These are phyloP conservation scores for Montipora foliosa DNA, from an alignment of 64 coral and sea anemone species.

Conservation along the genomic window DNA sequence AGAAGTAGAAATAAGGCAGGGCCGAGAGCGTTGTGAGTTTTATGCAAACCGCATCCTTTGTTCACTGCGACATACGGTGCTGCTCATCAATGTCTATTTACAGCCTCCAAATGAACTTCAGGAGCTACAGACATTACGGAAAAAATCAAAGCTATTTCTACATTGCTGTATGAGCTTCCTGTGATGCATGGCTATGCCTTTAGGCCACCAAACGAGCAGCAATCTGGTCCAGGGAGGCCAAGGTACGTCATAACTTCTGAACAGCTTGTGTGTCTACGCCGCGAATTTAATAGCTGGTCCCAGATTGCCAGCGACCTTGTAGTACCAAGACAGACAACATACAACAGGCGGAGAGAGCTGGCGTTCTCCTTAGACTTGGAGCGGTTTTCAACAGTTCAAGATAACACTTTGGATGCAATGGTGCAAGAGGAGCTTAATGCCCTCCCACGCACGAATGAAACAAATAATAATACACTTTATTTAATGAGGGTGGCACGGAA, in stretches of 20 bases:
- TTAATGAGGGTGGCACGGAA: too few species aligned
- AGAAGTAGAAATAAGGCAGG: conserved; percentile 35
- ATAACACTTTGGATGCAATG: conserved; percentile 8
- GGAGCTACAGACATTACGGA: not conserved
- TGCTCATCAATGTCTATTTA: not conserved
- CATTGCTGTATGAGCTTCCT: not conserved
- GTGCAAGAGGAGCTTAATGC: not conserved
- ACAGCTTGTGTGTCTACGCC: conserved; percentile 27
- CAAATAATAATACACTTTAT: not conserved
- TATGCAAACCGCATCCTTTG: conserved; percentile 41
- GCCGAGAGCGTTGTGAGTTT: conserved; percentile 29
- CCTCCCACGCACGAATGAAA: conserved; percentile 25
- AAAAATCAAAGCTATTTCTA: not conserved
- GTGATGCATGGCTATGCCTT: conserved; percentile 38
- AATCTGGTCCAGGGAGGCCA: conserved; percentile 17
- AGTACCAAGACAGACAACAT: conserved; percentile 40
- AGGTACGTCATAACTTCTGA: not conserved
- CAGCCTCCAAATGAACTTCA: not conserved
- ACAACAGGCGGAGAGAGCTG: conserved; percentile 46
- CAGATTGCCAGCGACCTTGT: conserved; percentile 38
- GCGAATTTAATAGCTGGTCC: conserved; percentile 49
- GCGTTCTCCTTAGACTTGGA: conserved; percentile 46
- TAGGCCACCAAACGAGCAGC: conserved; percentile 8
- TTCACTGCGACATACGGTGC: not conserved
- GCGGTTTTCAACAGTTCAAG: conserved; percentile 8